Conservation (phyloP, 2,797 vertebrate species). For the Ispidina lecontei region DNA sequence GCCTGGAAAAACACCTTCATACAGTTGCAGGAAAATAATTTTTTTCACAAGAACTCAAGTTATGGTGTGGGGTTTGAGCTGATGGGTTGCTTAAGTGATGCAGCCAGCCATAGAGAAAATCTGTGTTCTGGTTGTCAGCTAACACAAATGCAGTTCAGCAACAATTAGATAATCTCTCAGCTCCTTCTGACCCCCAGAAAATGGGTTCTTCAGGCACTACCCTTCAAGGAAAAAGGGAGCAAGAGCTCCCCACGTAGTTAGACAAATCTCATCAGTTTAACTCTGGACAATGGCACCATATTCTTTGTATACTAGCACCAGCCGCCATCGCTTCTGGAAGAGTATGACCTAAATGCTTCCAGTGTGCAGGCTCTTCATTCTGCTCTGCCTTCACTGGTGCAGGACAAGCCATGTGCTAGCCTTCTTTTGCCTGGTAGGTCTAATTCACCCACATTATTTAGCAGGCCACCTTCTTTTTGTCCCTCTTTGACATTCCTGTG, state of each 20-base stretch:
- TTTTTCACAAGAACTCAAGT: neutral
- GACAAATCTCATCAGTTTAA: neutral
- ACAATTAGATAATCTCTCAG: neutral
- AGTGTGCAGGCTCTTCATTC: neutral
- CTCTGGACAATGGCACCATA: neutral
- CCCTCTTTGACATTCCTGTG: neutral
- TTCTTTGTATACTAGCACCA: neutral
- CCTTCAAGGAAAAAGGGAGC: neutral
- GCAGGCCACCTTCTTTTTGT: neutral
- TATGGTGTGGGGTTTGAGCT: neutral
- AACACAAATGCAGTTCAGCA: neutral
- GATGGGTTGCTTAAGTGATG: neutral
- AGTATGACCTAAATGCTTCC: neutral
- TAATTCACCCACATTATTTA: neutral
- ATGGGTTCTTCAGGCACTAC: neutral
- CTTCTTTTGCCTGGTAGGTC: neutral
- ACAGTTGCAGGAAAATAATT: neutral
- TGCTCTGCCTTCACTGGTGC: neutral
- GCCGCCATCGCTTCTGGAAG: neutral
- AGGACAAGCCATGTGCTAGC: neutral
- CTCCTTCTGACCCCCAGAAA: neutral
- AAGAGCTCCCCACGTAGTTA: neutral
- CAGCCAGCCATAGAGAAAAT: neutral
- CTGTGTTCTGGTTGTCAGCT: neutral
- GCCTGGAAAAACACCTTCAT: neutral